phyloP scores from a whole-genome alignment of 2,888 invertebrate species.

The Flexamia atlantica region DNA sequence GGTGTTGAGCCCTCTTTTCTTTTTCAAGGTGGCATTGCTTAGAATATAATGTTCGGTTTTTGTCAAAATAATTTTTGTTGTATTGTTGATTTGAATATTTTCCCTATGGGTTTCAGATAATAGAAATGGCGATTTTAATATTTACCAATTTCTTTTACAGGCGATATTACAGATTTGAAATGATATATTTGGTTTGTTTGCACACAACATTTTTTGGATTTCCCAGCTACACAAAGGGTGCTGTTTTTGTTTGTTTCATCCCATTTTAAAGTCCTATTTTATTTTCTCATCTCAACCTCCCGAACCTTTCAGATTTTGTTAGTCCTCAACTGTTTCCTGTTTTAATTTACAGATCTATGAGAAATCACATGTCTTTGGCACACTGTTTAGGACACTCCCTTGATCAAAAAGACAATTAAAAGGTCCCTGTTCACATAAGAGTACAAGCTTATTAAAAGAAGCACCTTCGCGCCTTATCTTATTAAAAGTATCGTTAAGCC shows the following conservation, averaged over 20 bases:
- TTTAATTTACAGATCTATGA: conserved; percentile 75
- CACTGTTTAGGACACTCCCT: conserved; percentile 78
- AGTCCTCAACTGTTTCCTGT: conserved; percentile 65
- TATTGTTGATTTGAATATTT: conserved; percentile 40
- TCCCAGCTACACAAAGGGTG: conserved; percentile 67
- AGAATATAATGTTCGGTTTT: conserved; percentile 63
- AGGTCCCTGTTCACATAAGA: conserved; percentile 74
- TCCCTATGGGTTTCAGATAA: conserved; percentile 30
- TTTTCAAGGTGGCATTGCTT: conserved; percentile 65
- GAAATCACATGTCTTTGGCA: conserved; percentile 73
- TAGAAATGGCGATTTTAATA: conserved; percentile 59
- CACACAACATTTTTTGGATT: conserved; percentile 67
- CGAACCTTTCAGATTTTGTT: conserved; percentile 65
- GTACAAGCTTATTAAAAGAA: conserved; percentile 84
- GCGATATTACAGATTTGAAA: conserved; percentile 50
- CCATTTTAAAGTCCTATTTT: conserved; percentile 65
- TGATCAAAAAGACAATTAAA: conserved; percentile 74
- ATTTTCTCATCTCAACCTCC: conserved; percentile 62
- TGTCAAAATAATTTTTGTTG: conserved; percentile 60
- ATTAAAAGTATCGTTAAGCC: conserved; percentile 75
- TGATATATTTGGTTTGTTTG: conserved; percentile 58
- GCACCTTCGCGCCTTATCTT: conserved; percentile 87
- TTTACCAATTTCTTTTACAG: conserved; percentile 55
- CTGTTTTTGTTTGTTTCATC: conserved; percentile 67
- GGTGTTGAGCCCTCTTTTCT: conserved; percentile 69